These are phyloP conservation scores for Drosophila testacea DNA, from an alignment of 2,888 invertebrate genomes.

Conservation along the genomic window DNA sequence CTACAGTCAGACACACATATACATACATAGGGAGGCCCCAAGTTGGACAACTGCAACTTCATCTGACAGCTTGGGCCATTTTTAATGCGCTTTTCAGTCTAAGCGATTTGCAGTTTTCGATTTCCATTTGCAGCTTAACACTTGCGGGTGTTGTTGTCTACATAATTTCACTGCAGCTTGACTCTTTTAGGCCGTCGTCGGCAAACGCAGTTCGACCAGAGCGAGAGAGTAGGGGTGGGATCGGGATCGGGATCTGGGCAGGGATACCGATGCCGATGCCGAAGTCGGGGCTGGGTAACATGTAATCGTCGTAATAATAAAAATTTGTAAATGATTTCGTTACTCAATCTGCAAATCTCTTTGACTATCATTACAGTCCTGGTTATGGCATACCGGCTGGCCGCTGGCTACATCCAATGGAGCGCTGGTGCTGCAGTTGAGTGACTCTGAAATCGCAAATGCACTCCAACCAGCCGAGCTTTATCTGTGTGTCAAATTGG, in stretches of 20 bases:
- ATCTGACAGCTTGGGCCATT: conserved; percentile 74
- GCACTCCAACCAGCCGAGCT: conserved; percentile 88
- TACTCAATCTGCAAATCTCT: conserved; percentile 70
- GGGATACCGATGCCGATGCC: no score
- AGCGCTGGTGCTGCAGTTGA: conserved; percentile 88
- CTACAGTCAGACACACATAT: conserved; percentile 54
- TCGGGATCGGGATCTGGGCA: no score
- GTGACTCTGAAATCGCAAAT: conserved; percentile 87
- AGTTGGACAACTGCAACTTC: conserved; percentile 16
- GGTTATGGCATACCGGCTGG: conserved; percentile 88
- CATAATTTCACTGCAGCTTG: conserved; percentile 62
- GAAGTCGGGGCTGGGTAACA: conserved; percentile 43
- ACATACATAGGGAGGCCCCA: conserved; percentile 18
- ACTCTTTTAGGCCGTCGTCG: neutral
- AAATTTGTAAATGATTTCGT: conserved; percentile 80
- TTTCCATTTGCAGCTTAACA: conserved; percentile 76
- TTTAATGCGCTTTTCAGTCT: conserved; percentile 76
- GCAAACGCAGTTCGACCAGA: neutral
- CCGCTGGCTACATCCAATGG: conserved; percentile 88
- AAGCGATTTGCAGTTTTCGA: conserved; percentile 59
- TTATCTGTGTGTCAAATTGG: conserved; percentile 87
- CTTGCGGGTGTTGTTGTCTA: conserved; percentile 82
- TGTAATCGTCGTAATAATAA: conserved; percentile 80
- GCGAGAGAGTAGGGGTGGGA: neutral
- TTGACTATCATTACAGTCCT: conserved; percentile 86